These are phyloP conservation scores for Periparus ater DNA, from an alignment of 2,797 vertebrate genomes.

Conservation along the genomic window DNA sequence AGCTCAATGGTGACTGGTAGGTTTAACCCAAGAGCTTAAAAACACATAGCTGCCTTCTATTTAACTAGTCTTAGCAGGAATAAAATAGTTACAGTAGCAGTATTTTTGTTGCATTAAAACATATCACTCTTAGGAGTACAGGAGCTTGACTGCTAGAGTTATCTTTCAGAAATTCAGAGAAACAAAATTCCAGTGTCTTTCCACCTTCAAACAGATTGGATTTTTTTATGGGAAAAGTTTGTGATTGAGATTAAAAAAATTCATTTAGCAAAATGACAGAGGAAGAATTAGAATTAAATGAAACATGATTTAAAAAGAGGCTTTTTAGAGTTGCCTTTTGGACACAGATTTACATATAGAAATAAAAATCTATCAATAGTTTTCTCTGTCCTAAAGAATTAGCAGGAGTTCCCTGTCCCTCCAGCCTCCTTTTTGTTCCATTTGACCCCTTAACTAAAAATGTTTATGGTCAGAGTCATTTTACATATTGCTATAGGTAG, in stretches of 20 bases:
- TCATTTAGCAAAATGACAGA: neutral
- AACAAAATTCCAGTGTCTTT: neutral
- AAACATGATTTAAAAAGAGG: neutral
- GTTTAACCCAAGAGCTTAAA: conserved; percentile 7
- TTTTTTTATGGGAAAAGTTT: neutral
- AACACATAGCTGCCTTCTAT: neutral
- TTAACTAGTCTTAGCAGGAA: neutral
- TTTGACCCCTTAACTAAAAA: neutral
- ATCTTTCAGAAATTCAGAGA: neutral
- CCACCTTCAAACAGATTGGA: neutral
- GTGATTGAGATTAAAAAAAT: neutral
- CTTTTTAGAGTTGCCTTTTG: neutral
- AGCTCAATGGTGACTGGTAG: conserved; percentile 89
- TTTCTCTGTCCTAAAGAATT: neutral
- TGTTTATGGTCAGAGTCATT: neutral
- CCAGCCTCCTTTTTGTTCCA: neutral
- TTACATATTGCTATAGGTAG: neutral
- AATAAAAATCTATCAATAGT: neutral
- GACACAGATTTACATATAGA: neutral
- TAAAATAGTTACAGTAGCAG: neutral
- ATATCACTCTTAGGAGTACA: neutral
- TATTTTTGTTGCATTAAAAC: neutral
- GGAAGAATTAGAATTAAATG: neutral
- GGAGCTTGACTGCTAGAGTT: neutral
- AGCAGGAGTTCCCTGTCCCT: neutral